phyloP scores from a whole-genome alignment of 1,140 invertebrate genomes.

The Lepidurus couesii region DNA sequence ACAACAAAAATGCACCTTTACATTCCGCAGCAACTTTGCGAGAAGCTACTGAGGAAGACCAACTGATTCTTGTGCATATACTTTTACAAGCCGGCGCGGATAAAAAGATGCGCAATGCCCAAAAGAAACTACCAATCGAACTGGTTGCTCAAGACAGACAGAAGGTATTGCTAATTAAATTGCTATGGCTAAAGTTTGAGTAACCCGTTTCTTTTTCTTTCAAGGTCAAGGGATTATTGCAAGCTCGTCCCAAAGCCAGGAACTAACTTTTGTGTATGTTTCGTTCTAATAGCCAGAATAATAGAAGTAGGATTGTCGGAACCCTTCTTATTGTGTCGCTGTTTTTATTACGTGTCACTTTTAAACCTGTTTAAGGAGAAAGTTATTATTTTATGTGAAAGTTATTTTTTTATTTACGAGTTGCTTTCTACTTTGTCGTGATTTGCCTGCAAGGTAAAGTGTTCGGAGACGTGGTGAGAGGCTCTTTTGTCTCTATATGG shows the following conservation, averaged over 20 bases:
- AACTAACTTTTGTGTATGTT: background rate
- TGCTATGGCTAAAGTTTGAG: background rate
- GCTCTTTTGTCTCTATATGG: too few species aligned
- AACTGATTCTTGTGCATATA: constrained; percentile 28
- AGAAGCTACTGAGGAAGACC: constrained; percentile 32
- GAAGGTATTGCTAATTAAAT: constrained; percentile 6
- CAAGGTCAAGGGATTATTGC: background rate
- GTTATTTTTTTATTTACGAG: too few species aligned
- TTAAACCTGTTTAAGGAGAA: too few species aligned
- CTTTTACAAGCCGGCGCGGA: constrained; percentile 33
- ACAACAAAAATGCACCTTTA: constrained; percentile 34
- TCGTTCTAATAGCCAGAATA: background rate
- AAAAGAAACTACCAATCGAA: constrained; percentile 36
- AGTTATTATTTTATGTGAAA: too few species aligned
- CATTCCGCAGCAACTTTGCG: constrained; percentile 33
- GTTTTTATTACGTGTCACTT: too few species aligned
- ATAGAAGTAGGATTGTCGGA: background rate
- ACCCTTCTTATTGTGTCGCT: too few species aligned
- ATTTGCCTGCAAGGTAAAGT: too few species aligned
- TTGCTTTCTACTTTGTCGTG: too few species aligned
- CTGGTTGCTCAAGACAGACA: constrained; percentile 31
- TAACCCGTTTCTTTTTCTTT: background rate
- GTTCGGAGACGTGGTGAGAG: too few species aligned
- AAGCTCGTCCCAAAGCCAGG: constrained; percentile 5
- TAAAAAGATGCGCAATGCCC: constrained; percentile 32